Conservation (phyloP, 2,113 vertebrate genomes). For the Engystomops pustulosus region DNA sequence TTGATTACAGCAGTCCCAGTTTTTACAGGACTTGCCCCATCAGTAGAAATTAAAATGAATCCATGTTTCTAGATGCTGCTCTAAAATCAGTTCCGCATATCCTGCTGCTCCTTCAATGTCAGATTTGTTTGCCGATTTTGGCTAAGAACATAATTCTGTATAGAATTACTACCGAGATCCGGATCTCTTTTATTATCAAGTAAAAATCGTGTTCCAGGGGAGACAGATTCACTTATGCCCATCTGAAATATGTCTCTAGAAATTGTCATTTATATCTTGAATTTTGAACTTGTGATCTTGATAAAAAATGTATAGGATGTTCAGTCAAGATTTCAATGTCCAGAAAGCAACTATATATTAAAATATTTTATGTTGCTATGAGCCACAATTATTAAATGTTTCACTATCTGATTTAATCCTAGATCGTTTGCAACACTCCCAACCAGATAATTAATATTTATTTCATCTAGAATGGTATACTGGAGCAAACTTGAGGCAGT, state of each 20-base stretch:
- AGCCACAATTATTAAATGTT: conserved; percentile 71
- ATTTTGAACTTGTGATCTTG: conserved; percentile 58
- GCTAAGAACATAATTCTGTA: no score
- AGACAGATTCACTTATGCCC: conserved; percentile 73
- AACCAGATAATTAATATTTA: conserved; percentile 72
- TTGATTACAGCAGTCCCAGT: no score
- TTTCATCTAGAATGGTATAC: conserved; percentile 77
- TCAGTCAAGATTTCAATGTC: conserved; percentile 73
- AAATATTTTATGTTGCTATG: conserved; percentile 74
- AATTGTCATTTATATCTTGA: conserved; percentile 62
- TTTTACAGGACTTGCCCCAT: no score
- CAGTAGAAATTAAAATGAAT: no score
- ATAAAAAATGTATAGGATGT: conserved; percentile 75
- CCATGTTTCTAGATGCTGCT: no score
- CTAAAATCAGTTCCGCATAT: no score
- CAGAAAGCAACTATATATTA: conserved; percentile 70
- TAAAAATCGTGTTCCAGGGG: conserved; percentile 71
- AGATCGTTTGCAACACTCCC: conserved; percentile 77
- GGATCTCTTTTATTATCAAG: conserved; percentile 72
- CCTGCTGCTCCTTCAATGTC: no score
- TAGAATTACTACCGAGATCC: conserved; percentile 74
- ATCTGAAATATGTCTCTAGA: conserved; percentile 57
- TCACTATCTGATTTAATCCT: conserved; percentile 66
- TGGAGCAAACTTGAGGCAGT: conserved; percentile 67
- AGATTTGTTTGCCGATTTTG: no score